Base-by-base conservation (phyloP, 2,797 vertebrate species). In the Sphenodon punctatus region DNA sequence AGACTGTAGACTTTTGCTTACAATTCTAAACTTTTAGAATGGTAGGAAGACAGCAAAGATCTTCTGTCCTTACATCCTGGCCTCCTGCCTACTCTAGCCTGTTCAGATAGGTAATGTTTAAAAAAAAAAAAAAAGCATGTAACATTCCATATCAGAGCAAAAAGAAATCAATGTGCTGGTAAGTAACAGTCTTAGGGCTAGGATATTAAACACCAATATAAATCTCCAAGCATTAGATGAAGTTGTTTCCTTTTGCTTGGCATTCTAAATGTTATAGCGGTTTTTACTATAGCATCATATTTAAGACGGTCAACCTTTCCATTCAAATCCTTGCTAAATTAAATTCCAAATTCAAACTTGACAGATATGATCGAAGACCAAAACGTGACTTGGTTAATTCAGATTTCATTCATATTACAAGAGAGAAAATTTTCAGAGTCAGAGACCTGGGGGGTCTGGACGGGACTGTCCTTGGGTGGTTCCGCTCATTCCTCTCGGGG, bases 71-170 rank as follows among this genome's bases (percentile, higher is more conserved):
- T 46, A 59, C 59, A 67, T 0, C 9, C 8, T 27, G 27, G 30
- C 16, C 42, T 5, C 75, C 60, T 64, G 5, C 16, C 38, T 49
- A 30, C 25, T 30, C 55, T 17, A 30, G 25, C 48, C 45, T 64
- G 10, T 5, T 13, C 0, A 6, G 10, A 32, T 22, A 78, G 20
- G 8, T 0, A 0, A 4, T 14, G 10, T 20, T 17, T 25, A n/a
- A 1, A n/a, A 80, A 82, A 69, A 63, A 22, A n/a, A n/a, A n/a
- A n/a, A n/a, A n/a, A n/a, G n/a, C 7, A 61, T 1, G 0, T n/a
- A 25, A 51, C 19, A 59, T 75, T 41, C 43, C 61, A 30, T 5
- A 25, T 20, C n/a, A 58, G 64, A 68, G 84, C 63, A 80, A 1
- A 2, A 39, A 71, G 4, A 38, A 84, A 79, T 45, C 14, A 30